A percentile compares a stretch with the other conserved stretches of the same genome.
These are phyloP conservation scores for Sinopyrophorus schimmeli DNA, from an alignment of 2,888 invertebrate species.

Conservation along the genomic window DNA sequence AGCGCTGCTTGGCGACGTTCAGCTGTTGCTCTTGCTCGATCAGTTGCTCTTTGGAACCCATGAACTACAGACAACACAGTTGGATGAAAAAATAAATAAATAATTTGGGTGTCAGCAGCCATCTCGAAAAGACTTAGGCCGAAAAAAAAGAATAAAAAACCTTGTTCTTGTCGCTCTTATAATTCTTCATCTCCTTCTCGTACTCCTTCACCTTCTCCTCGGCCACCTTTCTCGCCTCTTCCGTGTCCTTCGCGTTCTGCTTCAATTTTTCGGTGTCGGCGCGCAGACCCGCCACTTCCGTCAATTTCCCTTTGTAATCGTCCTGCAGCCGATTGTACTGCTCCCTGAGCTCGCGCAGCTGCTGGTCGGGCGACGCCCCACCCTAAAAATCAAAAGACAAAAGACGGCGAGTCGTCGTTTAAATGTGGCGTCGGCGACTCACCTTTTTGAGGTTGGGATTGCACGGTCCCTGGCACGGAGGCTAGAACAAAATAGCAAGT, in stretches of 20 bases:
- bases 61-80: constrained; percentile 33
- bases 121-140: too few species aligned
- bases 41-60: constrained; percentile 65
- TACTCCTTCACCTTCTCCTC: constrained; percentile 64
- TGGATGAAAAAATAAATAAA: too few species aligned
- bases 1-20: constrained; percentile 59
- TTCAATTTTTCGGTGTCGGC: constrained; percentile 59
- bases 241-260: constrained; percentile 51
- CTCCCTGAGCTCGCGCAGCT: constrained; percentile 63
- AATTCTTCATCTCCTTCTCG: constrained; percentile 57
- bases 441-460: constrained; percentile 22
- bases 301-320: constrained; percentile 68
- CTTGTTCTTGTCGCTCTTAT: constrained; percentile 45
- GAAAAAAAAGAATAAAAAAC: too few species aligned
- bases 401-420: too few species aligned
- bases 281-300: constrained; percentile 64
- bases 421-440: too few species aligned
- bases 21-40: constrained; percentile 64
- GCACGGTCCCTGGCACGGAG: constrained; percentile 45
- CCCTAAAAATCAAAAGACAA: too few species aligned
- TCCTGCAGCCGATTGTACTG: constrained; percentile 67
- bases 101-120: too few species aligned
- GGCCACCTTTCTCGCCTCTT: constrained; percentile 59
- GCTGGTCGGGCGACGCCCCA: constrained; percentile 56
- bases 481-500: constrained; percentile 11